A percentile compares a stretch with the other conserved stretches of the same genome.
phyloP scores from a whole-genome alignment of 1,140 invertebrate species.

The Campoletis sonorensis region DNA sequence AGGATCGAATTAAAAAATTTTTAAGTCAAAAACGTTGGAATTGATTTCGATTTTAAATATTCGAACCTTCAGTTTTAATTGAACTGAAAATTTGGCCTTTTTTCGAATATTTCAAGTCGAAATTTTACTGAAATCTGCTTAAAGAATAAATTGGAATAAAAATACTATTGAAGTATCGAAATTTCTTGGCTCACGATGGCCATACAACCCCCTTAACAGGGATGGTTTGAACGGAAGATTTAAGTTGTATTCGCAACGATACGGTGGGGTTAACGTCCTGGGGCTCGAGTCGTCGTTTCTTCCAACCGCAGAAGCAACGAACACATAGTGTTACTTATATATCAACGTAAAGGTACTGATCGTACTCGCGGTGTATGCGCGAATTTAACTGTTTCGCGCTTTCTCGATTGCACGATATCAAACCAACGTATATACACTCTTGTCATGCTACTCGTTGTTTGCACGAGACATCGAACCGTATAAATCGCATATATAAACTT shows the following conservation, averaged over 20 bases:
- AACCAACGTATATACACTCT: conserved; percentile 6
- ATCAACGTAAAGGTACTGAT: neutral
- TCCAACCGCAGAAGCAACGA: neutral
- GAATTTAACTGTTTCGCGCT: conserved; percentile 29
- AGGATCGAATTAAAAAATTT: too few species aligned
- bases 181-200: neutral
- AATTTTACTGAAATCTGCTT: too few species aligned
- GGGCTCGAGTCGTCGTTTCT: neutral
- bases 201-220: neutral
- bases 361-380: neutral
- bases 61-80: too few species aligned
- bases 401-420: conserved; percentile 17
- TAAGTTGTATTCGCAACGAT: neutral
- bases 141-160: too few species aligned
- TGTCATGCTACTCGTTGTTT: neutral
- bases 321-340: neutral
- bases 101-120: too few species aligned
- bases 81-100: too few species aligned
- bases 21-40: too few species aligned
- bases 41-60: too few species aligned
- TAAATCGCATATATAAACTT: neutral
- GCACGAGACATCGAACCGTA: neutral
- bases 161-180: neutral
- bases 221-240: neutral
- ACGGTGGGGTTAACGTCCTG: conserved; percentile 7